These are phyloP conservation scores for Xestobium rufovillosum DNA, from an alignment of 2,888 invertebrate genomes.

Conservation along the genomic window DNA sequence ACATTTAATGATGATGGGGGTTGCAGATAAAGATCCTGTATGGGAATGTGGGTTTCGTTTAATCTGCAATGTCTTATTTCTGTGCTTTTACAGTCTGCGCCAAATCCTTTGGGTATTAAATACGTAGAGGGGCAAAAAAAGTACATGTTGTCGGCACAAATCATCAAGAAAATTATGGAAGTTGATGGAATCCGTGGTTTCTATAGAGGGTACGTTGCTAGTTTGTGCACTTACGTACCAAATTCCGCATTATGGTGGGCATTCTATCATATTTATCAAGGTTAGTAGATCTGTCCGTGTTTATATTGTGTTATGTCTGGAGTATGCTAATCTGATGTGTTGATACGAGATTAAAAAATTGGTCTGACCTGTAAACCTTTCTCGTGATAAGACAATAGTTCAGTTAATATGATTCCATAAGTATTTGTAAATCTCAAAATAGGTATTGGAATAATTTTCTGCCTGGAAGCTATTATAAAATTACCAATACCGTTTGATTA, in stretches of 20 bases:
- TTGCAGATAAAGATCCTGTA: conserved; percentile 27
- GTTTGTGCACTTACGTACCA: conserved; percentile 87
- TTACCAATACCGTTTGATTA: too few relatives aligned
- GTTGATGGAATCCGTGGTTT: conserved; percentile 81
- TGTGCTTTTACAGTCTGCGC: conserved; percentile 3
- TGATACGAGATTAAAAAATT: too few relatives aligned
- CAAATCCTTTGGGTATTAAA: conserved; percentile 48
- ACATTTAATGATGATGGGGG: conserved; percentile 90
- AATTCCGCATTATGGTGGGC: conserved; percentile 99
- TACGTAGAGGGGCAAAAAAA: conserved; percentile 55
- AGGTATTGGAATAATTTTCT: too few relatives aligned
- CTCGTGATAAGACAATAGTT: too few relatives aligned
- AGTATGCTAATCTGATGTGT: too few relatives aligned
- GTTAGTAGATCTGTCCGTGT: conserved; percentile 51
- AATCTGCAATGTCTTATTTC: conserved; percentile 13
- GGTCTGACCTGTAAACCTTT: too few relatives aligned
- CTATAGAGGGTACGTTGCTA: conserved; percentile 89
- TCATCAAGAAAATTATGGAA: conserved; percentile 69
- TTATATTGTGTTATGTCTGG: too few relatives aligned
- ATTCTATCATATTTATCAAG: conserved; percentile 89
- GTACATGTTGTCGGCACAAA: conserved; percentile 62
- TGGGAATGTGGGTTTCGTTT: conserved; percentile 4
- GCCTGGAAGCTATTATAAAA: too few relatives aligned
- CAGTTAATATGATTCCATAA: too few relatives aligned
- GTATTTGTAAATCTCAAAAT: too few relatives aligned